phyloP scores from a whole-genome alignment of 2,113 vertebrate species.

The Menidia beryllina region DNA sequence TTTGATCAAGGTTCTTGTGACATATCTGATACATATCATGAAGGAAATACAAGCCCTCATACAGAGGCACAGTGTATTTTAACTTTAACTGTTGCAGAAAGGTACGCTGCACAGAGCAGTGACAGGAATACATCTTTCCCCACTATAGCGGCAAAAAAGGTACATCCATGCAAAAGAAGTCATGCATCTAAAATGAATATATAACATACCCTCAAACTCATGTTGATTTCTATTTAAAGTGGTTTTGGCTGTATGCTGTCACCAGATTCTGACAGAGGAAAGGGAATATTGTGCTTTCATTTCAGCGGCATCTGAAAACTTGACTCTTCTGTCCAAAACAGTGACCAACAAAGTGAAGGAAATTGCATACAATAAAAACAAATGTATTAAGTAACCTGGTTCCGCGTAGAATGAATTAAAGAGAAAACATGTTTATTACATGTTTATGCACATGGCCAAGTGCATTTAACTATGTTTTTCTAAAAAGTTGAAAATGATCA shows the following conservation, averaged over 20 bases:
- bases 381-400: too few relatives aligned
- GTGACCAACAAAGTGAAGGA: slow-evolving; percentile 27
- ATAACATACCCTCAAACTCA: slow-evolving; percentile 67
- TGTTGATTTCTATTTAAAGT: slow-evolving; percentile 72
- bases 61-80: slow-evolving; percentile 56
- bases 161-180: slow-evolving; percentile 53
- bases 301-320: slow-evolving; percentile 45
- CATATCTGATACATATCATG: slow-evolving; percentile 77
- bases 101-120: slow-evolving; percentile 35
- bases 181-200: slow-evolving; percentile 59
- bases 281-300: slow-evolving; percentile 54
- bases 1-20: slow-evolving; percentile 79
- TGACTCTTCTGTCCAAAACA: slow-evolving; percentile 30
- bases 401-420: too few relatives aligned
- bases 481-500: too few relatives aligned
- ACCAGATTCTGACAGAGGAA: slow-evolving; percentile 69
- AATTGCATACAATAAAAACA: not conserved
- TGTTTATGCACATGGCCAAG: too few relatives aligned
- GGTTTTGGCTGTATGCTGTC: slow-evolving; percentile 53
- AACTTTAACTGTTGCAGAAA: slow-evolving; percentile 57
- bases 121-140: slow-evolving; percentile 53
- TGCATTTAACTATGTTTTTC: too few relatives aligned
- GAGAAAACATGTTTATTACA: too few relatives aligned
- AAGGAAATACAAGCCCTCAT: slow-evolving; percentile 75
- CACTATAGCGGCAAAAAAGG: slow-evolving; percentile 8